Conservation (phyloP, 2,888 invertebrate genomes). For the Drosophila suboccidentalis region DNA sequence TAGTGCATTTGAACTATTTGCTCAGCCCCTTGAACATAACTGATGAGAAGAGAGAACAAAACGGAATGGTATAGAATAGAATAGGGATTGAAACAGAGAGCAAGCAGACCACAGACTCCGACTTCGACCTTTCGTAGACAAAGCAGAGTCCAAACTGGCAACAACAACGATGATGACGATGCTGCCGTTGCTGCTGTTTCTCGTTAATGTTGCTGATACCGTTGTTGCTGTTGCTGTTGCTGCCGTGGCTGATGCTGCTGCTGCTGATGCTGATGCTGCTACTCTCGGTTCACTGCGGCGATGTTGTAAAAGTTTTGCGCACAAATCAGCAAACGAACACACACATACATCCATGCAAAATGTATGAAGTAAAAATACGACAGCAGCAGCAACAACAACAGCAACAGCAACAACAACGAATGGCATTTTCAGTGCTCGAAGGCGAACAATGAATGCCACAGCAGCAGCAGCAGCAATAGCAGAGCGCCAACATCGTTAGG, state of each 20-base stretch:
- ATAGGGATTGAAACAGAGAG: constrained; percentile 33
- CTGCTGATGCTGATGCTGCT: constrained; percentile 54
- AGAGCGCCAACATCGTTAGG: constrained; percentile 76
- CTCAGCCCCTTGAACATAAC: constrained; percentile 28
- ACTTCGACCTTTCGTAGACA: constrained; percentile 80
- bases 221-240: constrained; percentile 25
- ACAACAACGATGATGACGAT: constrained; percentile 68
- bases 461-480: constrained; percentile 44
- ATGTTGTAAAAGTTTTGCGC: constrained; percentile 82
- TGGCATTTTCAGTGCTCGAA: constrained; percentile 76
- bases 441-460: constrained; percentile 80
- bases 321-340: constrained; percentile 74
- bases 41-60: constrained; percentile 2
- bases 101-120: constrained; percentile 72
- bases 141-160: constrained; percentile 76
- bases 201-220: constrained; percentile 32
- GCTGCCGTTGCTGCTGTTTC: constrained; percentile 38
- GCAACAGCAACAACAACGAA: constrained; percentile 57
- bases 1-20: constrained; percentile 63
- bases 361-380: constrained; percentile 71
- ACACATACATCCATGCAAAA: constrained; percentile 59
- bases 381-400: constrained; percentile 49
- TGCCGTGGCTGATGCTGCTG: constrained; percentile 45
- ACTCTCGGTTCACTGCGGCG: constrained; percentile 70
- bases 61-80: constrained; percentile 9